Evolutionary conservation across 1,140 invertebrate genomes (phyloP), one percentile per base, ranked within the genome.

Genomic region (Dendroctonus valens): DNA sequence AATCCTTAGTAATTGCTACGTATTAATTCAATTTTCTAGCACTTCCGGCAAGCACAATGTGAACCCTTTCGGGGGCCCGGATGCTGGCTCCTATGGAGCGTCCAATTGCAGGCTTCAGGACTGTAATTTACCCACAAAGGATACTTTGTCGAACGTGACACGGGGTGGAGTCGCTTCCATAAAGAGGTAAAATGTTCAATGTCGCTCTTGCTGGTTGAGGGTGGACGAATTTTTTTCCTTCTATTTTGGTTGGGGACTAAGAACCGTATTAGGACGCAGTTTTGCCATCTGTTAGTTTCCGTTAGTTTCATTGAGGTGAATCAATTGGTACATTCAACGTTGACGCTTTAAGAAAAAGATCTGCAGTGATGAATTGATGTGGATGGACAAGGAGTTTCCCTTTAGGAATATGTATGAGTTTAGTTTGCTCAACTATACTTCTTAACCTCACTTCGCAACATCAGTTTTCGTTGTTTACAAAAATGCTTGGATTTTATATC

Each of bases 21-120:
- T 76, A 77, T 77, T 77, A 76, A 77, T 77, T 77, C 76, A 76
- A 76, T 77, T 77, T 75, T 65, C 64, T 67, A 71, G 71, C 73
- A 72, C 71, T 77, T 77, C 76, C 76, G 74, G 74, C 58, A 55
- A 38, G 26, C 46, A 75, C 70, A 76, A 76, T 68, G 58, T 66
- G 66, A 75, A 76, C 75, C 76, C 75, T 73, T 75, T 73, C 61
- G 68, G 57, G 40, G 61, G 61, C 67, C 73, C 74, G 75, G 74
- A 74, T 73, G 74, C 75, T 73, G 75, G 65, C 40, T 68, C 73
- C 71, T 66, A 69, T 67, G 55, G 73, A 66, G 74, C 46, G 55
- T 59, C 46, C 70, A 75, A 77, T 77, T 77, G 75, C 73, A 69
- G 67, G 70, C 68, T 67, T 70, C 67, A 72, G 70, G 71, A 74